phyloP scores from a whole-genome alignment of 2,888 invertebrate species.

The Cataglyphis cursor region DNA sequence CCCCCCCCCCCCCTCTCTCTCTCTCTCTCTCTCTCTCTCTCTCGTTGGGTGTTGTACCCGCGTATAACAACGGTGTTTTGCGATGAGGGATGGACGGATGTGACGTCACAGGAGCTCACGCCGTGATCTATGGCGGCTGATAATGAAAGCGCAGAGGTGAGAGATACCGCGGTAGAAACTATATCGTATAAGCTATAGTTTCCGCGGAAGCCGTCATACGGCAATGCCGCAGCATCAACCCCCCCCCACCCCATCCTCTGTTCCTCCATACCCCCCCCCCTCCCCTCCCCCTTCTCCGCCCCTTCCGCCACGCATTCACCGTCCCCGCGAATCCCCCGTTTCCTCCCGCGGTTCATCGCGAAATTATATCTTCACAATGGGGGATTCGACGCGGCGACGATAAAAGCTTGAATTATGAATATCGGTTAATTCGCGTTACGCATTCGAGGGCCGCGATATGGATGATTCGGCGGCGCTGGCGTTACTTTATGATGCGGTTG shows the following conservation, averaged over 20 bases:
- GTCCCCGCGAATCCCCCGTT: background rate
- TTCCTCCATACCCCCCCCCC: no score
- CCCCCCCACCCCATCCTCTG: constrained; percentile 18
- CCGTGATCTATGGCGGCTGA: constrained; percentile 85
- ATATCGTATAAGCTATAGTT: constrained; percentile 80
- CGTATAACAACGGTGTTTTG: constrained; percentile 60
- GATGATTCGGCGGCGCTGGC: constrained; percentile 26
- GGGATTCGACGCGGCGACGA: constrained; percentile 64
- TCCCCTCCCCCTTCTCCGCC: constrained; percentile 49
- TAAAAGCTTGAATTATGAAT: constrained; percentile 83
- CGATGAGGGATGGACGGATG: constrained; percentile 85
- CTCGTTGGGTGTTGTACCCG: constrained; percentile 19
- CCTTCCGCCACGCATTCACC: background rate
- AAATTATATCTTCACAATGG: constrained; percentile 77
- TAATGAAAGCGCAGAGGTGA: constrained; percentile 85
- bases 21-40: constrained; percentile 22
- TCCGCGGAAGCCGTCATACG: constrained; percentile 76
- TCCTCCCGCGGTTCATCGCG: constrained; percentile 38
- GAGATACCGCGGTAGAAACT: constrained; percentile 78
- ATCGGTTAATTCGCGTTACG: constrained; percentile 72
- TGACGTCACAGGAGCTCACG: constrained; percentile 81
- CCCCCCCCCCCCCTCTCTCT: background rate
- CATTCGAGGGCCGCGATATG: constrained; percentile 67
- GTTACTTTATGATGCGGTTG: constrained; percentile 48
- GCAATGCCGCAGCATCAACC: constrained; percentile 49